Evolutionary conservation across 2,888 invertebrate species (phyloP), one percentile per base, ranked within the genome.

Genomic region (Agrochola macilenta): DNA sequence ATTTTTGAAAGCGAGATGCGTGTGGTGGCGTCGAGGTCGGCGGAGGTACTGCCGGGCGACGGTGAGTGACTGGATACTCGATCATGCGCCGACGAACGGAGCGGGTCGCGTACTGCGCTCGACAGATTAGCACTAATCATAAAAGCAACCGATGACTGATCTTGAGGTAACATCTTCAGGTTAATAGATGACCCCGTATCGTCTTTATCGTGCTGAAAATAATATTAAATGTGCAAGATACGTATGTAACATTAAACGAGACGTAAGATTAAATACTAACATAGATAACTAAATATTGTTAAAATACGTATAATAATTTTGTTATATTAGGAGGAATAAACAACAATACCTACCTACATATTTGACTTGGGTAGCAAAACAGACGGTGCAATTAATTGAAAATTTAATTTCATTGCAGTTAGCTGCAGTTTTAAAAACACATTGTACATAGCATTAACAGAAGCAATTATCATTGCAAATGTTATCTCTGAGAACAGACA

Each of bases 41-140:
- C 89, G 90, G 92, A 92, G 94, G 93, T 92, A 95, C 95, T 95
- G 86, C 87, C 89, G 90, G 90, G 89, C 88, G 85, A 89, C 83
- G 90, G 57, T 26, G n/a, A 57, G 88, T 87, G 84, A 89, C 84
- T 87, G 90, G 92, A 88, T 90, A 91, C 91, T 92, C 93, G 96
- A 93, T 95, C 96, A 96, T 96, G 96, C 96, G 96, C 96, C 90
- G 91, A 93, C 89, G 89, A 90, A 87, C 89, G 89, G 82, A 86
- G 81, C 88, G 88, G 86, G 81, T 85, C 85, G 82, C 86, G 76
- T 78, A 82, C 87, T 87, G 85, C 86, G 90, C 88, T 89, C 89
- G 80, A 88, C 90, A 92, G 92, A 94, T 94, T 94, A 94, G 87
- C 90, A 85, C 91, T 94, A 93, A 94, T 94, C 92, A 93, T 91